phyloP scores from a whole-genome alignment of 2,797 vertebrate species.

The Spatula clypeata region DNA sequence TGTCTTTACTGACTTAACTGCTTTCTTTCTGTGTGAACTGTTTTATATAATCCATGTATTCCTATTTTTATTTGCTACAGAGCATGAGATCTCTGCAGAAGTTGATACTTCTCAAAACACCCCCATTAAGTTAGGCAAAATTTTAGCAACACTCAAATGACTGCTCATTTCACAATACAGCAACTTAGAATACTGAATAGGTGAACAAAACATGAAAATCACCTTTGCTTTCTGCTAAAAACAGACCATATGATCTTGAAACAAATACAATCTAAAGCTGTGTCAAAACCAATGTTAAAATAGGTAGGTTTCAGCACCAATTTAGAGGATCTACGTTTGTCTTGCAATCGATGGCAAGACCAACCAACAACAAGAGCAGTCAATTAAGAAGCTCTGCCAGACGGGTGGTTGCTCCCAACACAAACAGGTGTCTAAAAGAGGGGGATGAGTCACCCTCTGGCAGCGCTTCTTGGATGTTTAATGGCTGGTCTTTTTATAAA shows the following conservation, averaged over 20 bases:
- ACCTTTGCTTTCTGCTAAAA: neutral
- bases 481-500: neutral
- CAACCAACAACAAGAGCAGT: neutral
- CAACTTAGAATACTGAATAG: neutral
- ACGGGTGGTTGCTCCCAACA: neutral
- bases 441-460: conserved; percentile 21
- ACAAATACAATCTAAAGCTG: neutral
- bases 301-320: neutral
- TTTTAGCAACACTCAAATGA: neutral
- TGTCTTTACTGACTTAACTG: neutral
- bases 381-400: neutral
- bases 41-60: neutral
- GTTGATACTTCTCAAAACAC: neutral
- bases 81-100: neutral
- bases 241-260: neutral
- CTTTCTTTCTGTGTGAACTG: neutral
- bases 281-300: neutral
- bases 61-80: neutral
- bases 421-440: conserved; percentile 18
- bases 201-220: neutral
- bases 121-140: neutral
- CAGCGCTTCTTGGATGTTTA: neutral
- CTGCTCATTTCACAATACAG: neutral
- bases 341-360: neutral
- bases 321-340: neutral